Percentiles rank a stretch among this genome's conserved stretches.
phyloP scores from a whole-genome alignment of 2,888 invertebrate genomes.

The Ophraella communa region DNA sequence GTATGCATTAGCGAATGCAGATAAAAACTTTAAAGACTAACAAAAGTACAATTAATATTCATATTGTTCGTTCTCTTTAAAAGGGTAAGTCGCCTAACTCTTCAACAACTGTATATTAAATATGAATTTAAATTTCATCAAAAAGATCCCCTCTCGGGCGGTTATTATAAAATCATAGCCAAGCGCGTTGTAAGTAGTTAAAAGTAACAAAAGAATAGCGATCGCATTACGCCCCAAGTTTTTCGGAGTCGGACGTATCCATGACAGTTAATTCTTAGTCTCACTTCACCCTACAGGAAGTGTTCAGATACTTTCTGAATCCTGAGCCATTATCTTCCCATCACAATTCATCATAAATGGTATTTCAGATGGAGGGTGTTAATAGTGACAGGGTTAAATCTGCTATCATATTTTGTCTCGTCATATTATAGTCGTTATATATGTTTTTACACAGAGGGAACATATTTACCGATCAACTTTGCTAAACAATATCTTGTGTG shows the following conservation, averaged over 20 bases:
- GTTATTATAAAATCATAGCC: constrained; percentile 53
- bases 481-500: no score
- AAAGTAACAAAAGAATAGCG: constrained; percentile 49
- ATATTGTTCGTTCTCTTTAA: constrained; percentile 42
- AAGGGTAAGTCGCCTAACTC: constrained; percentile 39
- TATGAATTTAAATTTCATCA: constrained; percentile 57
- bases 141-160: constrained; percentile 40
- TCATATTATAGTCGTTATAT: constrained; percentile 22
- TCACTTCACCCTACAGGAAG: constrained; percentile 52
- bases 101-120: constrained; percentile 53
- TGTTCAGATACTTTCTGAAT: constrained; percentile 54
- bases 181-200: constrained; percentile 52
- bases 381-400: constrained; percentile 48
- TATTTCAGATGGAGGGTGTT: constrained; percentile 53
- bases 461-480: no score
- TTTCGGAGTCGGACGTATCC: constrained; percentile 55
- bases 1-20: constrained; percentile 36
- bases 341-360: constrained; percentile 59
- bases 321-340: constrained; percentile 56
- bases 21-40: constrained; percentile 43
- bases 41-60: constrained; percentile 55
- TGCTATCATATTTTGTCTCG: constrained; percentile 35
- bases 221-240: constrained; percentile 53
- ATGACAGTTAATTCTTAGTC: constrained; percentile 57
- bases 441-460: neutral